Evolutionary conservation across 1,140 invertebrate species (phyloP), one percentile per base, ranked within the genome.

Genomic region (Pseudoatta argentina): DNA sequence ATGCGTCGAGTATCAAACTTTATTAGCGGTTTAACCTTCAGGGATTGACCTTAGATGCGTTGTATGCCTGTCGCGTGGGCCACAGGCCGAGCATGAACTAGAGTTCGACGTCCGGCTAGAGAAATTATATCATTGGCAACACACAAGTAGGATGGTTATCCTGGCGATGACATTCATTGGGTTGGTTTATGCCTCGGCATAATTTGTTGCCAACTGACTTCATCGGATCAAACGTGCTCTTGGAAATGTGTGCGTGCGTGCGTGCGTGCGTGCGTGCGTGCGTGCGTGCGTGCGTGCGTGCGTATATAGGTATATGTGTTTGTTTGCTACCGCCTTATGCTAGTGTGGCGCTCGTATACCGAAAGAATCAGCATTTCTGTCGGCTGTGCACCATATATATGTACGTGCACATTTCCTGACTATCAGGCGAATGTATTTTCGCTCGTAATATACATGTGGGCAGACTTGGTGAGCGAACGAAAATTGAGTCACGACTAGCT

Each of bases 31-130:
- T 79, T 67, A 57, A 67, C 44, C 76, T 53, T 44, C 61, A 27
- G 59, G 14, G 59, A 57, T 44, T 82, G 67, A 61, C 67, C 79
- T 21, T 16, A 66, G 64, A 63, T 57, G 24, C 8, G 51, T 30
- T 34, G 64, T 27, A 53, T 55, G 27, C 7, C 24, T 48, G 51
- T 48, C 59, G 87, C 79, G 75, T 79, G 75, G 73, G 72, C 76
- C 72, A 75, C 55, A 14, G 59, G 30, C 59, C 12, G 24, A 34
- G 39, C 44, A 12, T 64, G 30, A 48, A 86, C 78, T 83, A 88
- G 89, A 91, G 92, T 93, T 93, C 92, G 92, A 93, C 89, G 92
- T 93, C 91, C 92, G 89, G 89, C 87, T 88, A 93, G 89, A 86
- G 88, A 90, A 92, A 93, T 92, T 88, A 91, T 93, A 89, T 88